Percentiles rank a stretch among this genome's conserved stretches.
phyloP scores from a whole-genome alignment of 2,888 invertebrate species.

The Diogma glabrata region DNA sequence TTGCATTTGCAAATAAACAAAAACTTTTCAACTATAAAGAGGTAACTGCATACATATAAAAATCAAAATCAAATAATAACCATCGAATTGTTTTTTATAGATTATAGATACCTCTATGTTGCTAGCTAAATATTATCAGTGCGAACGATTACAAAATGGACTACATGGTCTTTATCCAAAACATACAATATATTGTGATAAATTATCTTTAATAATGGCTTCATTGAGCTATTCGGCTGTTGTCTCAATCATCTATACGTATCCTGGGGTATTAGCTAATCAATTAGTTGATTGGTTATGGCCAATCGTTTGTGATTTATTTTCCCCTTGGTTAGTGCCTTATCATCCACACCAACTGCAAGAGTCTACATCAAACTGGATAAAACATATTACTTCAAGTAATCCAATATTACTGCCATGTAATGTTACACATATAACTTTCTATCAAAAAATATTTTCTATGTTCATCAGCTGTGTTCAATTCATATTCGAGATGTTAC shows the following conservation, averaged over 20 bases:
- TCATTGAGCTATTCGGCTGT: slow-evolving; percentile 52
- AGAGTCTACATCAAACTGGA: slow-evolving; percentile 62
- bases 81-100: too few species aligned
- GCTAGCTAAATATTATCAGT: slow-evolving; percentile 56
- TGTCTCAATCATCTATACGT: slow-evolving; percentile 47
- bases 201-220: slow-evolving; percentile 51
- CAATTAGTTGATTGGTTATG: slow-evolving; percentile 56
- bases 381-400: slow-evolving; percentile 59
- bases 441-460: slow-evolving; percentile 49
- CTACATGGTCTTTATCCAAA: slow-evolving; percentile 68
- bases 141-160: slow-evolving; percentile 58
- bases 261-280: slow-evolving; percentile 48
- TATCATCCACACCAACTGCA: slow-evolving; percentile 53
- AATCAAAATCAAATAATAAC: too few species aligned
- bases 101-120: slow-evolving; percentile 47
- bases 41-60: slow-evolving; percentile 29
- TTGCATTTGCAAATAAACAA: slow-evolving; percentile 52
- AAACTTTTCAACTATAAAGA: slow-evolving; percentile 48
- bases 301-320: slow-evolving; percentile 53
- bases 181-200: slow-evolving; percentile 57
- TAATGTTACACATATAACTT: slow-evolving; percentile 50
- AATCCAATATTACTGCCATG: slow-evolving; percentile 57
- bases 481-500: slow-evolving; percentile 52
- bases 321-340: slow-evolving; percentile 58
- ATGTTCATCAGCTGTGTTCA: slow-evolving; percentile 53